Percentiles rank a stretch among this genome's conserved stretches.
Conservation (phyloP, 2,113 vertebrate species). For the Epinephelus moara region DNA sequence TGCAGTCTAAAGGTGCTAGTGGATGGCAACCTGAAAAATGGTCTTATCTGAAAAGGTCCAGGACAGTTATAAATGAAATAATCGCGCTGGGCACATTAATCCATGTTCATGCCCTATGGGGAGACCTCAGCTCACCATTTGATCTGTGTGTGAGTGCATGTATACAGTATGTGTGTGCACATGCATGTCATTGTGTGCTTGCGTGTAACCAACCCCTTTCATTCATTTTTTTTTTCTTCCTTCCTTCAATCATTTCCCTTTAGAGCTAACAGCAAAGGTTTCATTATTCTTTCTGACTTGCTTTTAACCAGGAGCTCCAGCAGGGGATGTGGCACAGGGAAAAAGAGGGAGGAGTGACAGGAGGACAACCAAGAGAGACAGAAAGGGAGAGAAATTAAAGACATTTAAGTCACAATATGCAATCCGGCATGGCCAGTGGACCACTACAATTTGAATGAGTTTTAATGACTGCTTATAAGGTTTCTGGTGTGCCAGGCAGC, state of each 20-base stretch:
- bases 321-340: background rate
- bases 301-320: conserved; percentile 19
- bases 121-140: conserved; percentile 69
- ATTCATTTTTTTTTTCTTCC: background rate
- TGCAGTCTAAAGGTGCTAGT: conserved; percentile 80
- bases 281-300: conserved; percentile 36
- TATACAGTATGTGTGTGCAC: conserved; percentile 12
- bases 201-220: conserved; percentile 24
- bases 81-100: conserved; percentile 78
- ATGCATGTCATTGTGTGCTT: conserved; percentile 21
- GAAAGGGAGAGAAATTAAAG: conserved; percentile 1
- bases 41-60: conserved; percentile 83
- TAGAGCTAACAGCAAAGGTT: conserved; percentile 15
- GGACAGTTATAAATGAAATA: conserved; percentile 85
- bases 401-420: conserved; percentile 25
- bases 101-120: conserved; percentile 66
- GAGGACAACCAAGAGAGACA: conserved; percentile 1
- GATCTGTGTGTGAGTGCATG: conserved; percentile 66
- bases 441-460: conserved; percentile 35
- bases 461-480: conserved; percentile 35
- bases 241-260: conserved; percentile 38
- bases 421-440: conserved; percentile 34
- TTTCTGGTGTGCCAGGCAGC: conserved; percentile 38
- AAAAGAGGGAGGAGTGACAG: background rate
- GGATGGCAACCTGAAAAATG: conserved; percentile 83